Evolutionary conservation across 2,888 invertebrate species (phyloP), one percentile per base, ranked within the genome.

Genomic region (Periphyllus acericola): DNA sequence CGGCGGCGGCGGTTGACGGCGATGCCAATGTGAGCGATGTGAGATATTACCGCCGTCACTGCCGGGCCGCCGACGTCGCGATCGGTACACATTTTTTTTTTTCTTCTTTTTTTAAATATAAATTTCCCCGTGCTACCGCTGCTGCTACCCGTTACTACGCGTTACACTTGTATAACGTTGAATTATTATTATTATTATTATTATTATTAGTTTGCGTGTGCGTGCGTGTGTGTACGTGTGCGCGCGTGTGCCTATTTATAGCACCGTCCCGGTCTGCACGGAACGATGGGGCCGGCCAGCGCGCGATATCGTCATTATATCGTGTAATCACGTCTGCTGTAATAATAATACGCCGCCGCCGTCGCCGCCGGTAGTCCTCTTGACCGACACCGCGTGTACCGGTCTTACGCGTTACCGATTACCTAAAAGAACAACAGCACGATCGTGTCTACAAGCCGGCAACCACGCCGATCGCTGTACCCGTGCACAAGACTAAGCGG

Each of bases 21-120:
- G 83, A 72, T 83, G 83, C 83, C 55, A 83, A 68, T 25, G 25
- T 71, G 29, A 25, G 55, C 25, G 72, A 68, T 29, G 68, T 25
- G 32, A 83, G 72, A 55, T 83, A 55, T 72, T 83, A 83, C 83
- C 83, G 34, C 83, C 83, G 83, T 74, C 72, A 52, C 25, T 19
- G 52, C 83, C 83, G 83, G 83, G 52, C 83, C 83, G 83, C 71
- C 71, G n/a, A 60, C 29, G 29, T 29, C 8, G 29, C 25, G 1
- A 29, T 68, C 68, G 68, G 68, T 29, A 71, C 71, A 17, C 32
- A 0, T 8, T 68, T 68, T 68, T 68, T 29, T 25, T 8, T 55
- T 55, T 5, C 19, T 55, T 21, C 5, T 55, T 25, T 68, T 29
- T 29, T 68, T 68, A 68, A 68, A 68, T 68, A 68, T 68, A 68